phyloP scores from a whole-genome alignment of 2,888 invertebrate species.

The Icerya purchasi region DNA sequence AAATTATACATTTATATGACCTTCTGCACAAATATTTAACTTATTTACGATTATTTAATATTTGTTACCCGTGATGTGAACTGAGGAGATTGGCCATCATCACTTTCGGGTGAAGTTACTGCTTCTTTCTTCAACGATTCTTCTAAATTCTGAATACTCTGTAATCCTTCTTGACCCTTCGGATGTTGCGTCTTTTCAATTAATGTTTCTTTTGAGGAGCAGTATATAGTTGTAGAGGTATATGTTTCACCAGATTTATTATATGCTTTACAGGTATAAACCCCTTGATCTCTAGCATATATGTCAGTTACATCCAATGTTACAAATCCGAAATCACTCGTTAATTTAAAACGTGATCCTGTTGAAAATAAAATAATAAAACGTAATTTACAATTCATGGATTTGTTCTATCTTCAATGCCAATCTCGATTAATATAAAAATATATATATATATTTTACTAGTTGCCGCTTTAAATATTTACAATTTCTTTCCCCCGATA shows the following conservation, averaged over 20 bases:
- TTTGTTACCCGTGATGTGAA: conserved; percentile 56
- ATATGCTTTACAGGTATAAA: conserved; percentile 76
- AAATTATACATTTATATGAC: too few species aligned
- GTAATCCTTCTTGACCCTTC: conserved; percentile 78
- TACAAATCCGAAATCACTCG: conserved; percentile 89
- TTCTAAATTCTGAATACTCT: conserved; percentile 75
- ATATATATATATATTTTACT: too few species aligned
- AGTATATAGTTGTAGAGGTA: conserved; percentile 71
- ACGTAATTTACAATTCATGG: neutral
- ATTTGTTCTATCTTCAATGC: too few species aligned
- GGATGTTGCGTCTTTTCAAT: conserved; percentile 83
- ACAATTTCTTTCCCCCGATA: neutral
- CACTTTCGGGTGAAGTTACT: conserved; percentile 41
- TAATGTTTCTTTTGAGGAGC: conserved; percentile 55
- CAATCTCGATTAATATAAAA: too few species aligned
- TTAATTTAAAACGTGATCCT: conserved; percentile 68
- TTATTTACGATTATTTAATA: too few species aligned
- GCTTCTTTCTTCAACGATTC: conserved; percentile 58
- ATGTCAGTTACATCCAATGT: conserved; percentile 79
- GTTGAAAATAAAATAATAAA: too few species aligned
- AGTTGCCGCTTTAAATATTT: neutral
- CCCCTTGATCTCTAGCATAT: conserved; percentile 81
- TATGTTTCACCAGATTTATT: conserved; percentile 79
- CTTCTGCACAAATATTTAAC: too few species aligned
- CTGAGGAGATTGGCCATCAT: conserved; percentile 63